Evolutionary conservation across 2,888 invertebrate genomes (phyloP).

Genomic region (Lordiphosa fenestrarum): DNA sequence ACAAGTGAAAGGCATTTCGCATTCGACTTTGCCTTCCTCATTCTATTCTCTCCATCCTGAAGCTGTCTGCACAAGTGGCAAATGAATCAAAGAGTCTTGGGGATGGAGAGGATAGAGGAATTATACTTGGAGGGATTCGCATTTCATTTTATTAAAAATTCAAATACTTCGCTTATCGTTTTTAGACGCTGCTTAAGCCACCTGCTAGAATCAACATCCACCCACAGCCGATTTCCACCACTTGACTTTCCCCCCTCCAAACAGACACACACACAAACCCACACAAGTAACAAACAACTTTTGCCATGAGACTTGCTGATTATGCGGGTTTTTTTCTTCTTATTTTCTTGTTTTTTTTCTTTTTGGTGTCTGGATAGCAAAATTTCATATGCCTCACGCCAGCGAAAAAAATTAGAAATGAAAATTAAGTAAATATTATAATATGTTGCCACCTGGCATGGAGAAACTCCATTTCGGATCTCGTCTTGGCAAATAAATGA

Average conservation of each 20-base stretch:
- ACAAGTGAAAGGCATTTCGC: background rate
- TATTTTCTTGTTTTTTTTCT: conserved; percentile 4
- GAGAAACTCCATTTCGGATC: conserved; percentile 39
- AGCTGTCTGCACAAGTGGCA: conserved; percentile 42
- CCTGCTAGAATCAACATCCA: conserved; percentile 44
- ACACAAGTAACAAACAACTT: conserved; percentile 42
- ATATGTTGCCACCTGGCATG: conserved; percentile 57
- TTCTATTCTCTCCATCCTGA: conserved; percentile 4
- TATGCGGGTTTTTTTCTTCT: conserved; percentile 52
- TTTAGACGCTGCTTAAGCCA: conserved; percentile 67
- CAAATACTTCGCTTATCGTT: conserved; percentile 74
- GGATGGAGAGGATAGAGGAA: conserved; percentile 6
- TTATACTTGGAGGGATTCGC: conserved; percentile 51
- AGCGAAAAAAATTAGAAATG: conserved; percentile 63
- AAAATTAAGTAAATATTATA: conserved; percentile 76
- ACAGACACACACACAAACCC: conserved; percentile 6
- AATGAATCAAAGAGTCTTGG: conserved; percentile 48
- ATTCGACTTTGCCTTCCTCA: conserved; percentile 3
- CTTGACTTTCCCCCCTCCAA: conserved; percentile 17
- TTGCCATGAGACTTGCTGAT: conserved; percentile 57
- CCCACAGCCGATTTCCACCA: conserved; percentile 15
- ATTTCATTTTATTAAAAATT: conserved; percentile 75
- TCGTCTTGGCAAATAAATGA: conserved; percentile 70
- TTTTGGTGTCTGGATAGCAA: conserved; percentile 29
- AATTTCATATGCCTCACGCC: conserved; percentile 61